These are phyloP conservation scores for Aleadryas rufinucha DNA, from an alignment of 2,113 vertebrate species.

Conservation along the genomic window DNA sequence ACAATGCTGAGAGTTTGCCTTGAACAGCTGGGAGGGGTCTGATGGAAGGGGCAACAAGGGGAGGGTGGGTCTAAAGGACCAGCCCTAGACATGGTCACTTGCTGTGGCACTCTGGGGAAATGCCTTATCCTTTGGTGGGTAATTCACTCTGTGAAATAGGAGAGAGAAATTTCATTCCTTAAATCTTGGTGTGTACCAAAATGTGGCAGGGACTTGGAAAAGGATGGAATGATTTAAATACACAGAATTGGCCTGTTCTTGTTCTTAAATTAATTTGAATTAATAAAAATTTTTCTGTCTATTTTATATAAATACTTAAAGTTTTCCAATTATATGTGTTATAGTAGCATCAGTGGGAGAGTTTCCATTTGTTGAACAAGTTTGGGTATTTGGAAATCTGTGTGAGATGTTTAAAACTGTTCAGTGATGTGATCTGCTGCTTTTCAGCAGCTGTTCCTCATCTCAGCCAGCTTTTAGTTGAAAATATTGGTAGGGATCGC, in stretches of 20 bases:
- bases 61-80: not conserved
- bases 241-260: not conserved
- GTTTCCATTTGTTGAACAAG: not conserved
- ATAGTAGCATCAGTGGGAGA: not conserved
- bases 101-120: not conserved
- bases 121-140: not conserved
- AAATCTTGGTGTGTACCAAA: not conserved
- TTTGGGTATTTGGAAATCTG: not conserved
- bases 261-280: not conserved
- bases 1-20: fast-evolving
- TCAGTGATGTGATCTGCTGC: not conserved
- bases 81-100: not conserved
- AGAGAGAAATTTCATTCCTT: not conserved
- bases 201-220: not conserved
- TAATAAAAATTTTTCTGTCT: not conserved
- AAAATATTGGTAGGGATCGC: not conserved
- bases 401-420: not conserved
- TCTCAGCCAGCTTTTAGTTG: not conserved
- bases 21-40: fast-evolving
- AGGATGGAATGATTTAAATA: not conserved
- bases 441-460: not conserved
- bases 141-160: not conserved
- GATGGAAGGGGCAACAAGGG: not conserved
- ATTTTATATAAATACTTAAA: not conserved
- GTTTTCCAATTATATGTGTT: not conserved